phyloP scores from a whole-genome alignment of 2,888 invertebrate species.

The Ectemnius lituratus region DNA sequence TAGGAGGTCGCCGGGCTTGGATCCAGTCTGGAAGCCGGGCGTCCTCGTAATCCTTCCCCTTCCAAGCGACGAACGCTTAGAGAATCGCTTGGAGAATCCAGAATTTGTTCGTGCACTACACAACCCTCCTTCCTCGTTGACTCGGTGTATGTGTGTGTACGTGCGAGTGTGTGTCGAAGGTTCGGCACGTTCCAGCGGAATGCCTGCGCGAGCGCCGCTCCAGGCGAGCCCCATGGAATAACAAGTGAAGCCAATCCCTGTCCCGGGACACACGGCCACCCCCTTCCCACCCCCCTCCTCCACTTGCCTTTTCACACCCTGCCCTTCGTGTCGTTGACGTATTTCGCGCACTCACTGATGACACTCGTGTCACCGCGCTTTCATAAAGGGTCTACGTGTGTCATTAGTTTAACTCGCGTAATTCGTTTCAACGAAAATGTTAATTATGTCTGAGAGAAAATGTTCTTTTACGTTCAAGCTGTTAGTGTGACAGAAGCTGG shows the following conservation, averaged over 20 bases:
- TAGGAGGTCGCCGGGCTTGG: background rate
- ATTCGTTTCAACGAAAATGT: too few relatives aligned
- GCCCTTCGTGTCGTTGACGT: background rate
- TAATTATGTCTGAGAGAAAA: too few relatives aligned
- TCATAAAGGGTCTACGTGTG: too few relatives aligned
- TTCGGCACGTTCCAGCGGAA: constrained; percentile 57
- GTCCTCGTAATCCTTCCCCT: constrained; percentile 29
- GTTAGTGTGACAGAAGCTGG: too few relatives aligned
- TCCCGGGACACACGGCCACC: constrained; percentile 15
- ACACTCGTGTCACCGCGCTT: too few relatives aligned
- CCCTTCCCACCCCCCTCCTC: background rate
- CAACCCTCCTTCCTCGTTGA: constrained; percentile 11
- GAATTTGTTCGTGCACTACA: constrained; percentile 50
- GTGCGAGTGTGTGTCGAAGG: background rate
- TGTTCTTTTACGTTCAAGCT: too few relatives aligned
- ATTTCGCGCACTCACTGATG: too few relatives aligned
- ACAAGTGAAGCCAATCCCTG: constrained; percentile 49
- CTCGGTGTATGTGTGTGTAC: background rate
- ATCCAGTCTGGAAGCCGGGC: constrained; percentile 31
- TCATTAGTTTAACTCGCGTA: too few relatives aligned
- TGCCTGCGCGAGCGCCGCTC: constrained; percentile 63
- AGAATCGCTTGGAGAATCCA: constrained; percentile 46
- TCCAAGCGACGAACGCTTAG: constrained; percentile 20
- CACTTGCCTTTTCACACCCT: background rate
- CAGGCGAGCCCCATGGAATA: constrained; percentile 59